phyloP scores from a whole-genome alignment of 2,113 vertebrate genomes.

The Mungos mungo region DNA sequence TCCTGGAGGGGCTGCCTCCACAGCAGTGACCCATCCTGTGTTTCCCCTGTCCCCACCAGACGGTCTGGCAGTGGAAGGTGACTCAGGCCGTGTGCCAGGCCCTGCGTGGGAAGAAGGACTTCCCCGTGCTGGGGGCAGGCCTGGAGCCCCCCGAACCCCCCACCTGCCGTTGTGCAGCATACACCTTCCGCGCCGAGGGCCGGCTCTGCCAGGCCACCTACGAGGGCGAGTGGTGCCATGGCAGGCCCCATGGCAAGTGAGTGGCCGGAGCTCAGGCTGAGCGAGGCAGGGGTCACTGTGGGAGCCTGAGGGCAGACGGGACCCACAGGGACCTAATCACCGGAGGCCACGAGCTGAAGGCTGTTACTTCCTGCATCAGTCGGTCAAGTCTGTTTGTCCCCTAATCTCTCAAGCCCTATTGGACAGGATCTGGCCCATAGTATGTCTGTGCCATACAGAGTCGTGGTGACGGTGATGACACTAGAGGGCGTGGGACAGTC shows the following conservation, averaged over 20 bases:
- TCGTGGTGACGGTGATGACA: background rate
- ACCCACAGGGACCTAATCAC: accelerated
- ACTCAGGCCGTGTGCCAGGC: slow-evolving; percentile 83
- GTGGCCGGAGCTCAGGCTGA: background rate
- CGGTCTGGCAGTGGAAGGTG: slow-evolving; percentile 84
- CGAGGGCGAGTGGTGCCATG: slow-evolving; percentile 83
- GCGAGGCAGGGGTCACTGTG: background rate
- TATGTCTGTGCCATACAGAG: background rate
- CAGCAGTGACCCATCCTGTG: background rate
- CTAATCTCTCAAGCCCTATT: background rate
- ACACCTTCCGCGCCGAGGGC: slow-evolving; percentile 79
- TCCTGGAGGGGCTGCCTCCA: background rate
- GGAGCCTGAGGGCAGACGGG: background rate
- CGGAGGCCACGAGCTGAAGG: accelerated
- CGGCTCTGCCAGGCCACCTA: slow-evolving; percentile 81
- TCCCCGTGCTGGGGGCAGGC: slow-evolving; percentile 75
- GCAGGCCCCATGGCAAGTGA: slow-evolving; percentile 86
- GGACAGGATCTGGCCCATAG: background rate
- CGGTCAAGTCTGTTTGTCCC: background rate
- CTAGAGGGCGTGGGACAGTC: accelerated
- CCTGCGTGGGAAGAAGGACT: slow-evolving; percentile 78
- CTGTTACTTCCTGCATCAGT: background rate
- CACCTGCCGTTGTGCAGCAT: slow-evolving; percentile 56
- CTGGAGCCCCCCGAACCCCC: slow-evolving; percentile 26
- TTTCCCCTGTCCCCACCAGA: slow-evolving; percentile 62